Evolutionary conservation across 2,888 invertebrate species (phyloP), one percentile per base, ranked within the genome.

Genomic region (Blastobasis lacticolella): DNA sequence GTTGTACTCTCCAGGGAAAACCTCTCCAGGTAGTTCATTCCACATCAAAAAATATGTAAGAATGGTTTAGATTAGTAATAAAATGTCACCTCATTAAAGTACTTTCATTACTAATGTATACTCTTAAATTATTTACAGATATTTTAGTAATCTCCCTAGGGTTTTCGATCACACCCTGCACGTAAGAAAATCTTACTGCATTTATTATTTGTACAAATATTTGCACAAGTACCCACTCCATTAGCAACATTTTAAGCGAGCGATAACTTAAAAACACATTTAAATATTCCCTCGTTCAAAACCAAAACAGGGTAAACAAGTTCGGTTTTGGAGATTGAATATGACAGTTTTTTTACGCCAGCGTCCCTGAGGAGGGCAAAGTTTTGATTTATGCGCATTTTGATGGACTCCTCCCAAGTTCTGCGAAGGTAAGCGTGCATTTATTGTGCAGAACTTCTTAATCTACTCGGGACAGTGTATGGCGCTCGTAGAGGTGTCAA

Each of bases 351-450:
- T 64, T 60, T 58, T 56, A 52, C 64, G 62, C 59, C 63, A 10
- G 45, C 36, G 8, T 60, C 57, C 62, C 61, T 57, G 62, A 64
- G 61, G 62, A 59, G 69, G 69, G 65, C 61, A 68, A 80, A 82
- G 67, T 75, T 77, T 73, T 74, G 74, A 81, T 79, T 79, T 78
- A 80, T 81, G 79, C 69, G 76, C 81, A 75, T 78, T 75, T 75
- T 75, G 73, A 75, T 79, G 64, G 65, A 66, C 62, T 45, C 62
- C 61, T 51, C 53, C 50, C 55, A 57, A 65, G 66, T 64, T 63
- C 58, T 54, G 54, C 56, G 58, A 64, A 69, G 68, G 71, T 69
- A 71, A 66, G 65, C 54, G 37, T 47, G 43, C 43, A 52, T 48
- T 51, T 43, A 55, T 60, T 58, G 55, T 51, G 48, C 23, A 51